Conservation (phyloP, 64 coral and sea anemone species). For the Pocillopora damicornis region DNA sequence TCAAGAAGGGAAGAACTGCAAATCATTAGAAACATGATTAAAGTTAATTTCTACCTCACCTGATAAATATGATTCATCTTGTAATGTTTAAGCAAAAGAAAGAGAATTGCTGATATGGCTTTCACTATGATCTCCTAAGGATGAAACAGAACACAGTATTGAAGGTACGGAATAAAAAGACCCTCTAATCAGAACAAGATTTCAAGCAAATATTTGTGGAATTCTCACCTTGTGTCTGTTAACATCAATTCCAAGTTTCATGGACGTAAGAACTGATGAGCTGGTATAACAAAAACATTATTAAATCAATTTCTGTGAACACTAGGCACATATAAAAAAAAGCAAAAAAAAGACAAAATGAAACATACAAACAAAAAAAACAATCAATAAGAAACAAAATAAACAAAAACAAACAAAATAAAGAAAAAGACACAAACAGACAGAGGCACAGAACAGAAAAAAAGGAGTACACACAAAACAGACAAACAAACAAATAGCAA, state of each 20-base stretch:
- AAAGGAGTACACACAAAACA: too few relatives aligned
- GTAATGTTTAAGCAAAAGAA: slow-evolving; percentile 90
- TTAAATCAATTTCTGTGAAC: not conserved
- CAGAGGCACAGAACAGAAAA: too few relatives aligned
- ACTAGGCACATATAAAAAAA: not conserved
- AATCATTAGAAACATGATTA: not conserved
- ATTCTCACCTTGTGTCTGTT: slow-evolving; percentile 86
- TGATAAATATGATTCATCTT: slow-evolving; percentile 93
- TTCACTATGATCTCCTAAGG: slow-evolving; percentile 92
- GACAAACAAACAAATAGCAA: too few relatives aligned
- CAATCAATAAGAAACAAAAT: too few relatives aligned
- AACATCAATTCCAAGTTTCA: slow-evolving; percentile 95
- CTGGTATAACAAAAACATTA: slow-evolving; percentile 20
- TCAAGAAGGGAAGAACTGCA: too few relatives aligned
- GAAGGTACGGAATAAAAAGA: not conserved
- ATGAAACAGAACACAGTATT: not conserved
- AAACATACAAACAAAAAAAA: too few relatives aligned
- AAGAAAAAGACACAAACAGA: too few relatives aligned
- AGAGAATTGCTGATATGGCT: slow-evolving; percentile 81
- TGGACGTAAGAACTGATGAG: slow-evolving; percentile 90
- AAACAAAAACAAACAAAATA: too few relatives aligned
- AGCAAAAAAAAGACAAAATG: not conserved
- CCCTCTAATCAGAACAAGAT: not conserved
- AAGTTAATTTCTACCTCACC: slow-evolving; percentile 29
- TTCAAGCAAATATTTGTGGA: not conserved